phyloP scores from a whole-genome alignment of 64 coral and sea anemone genomes.

The Platygyra sinensis region DNA sequence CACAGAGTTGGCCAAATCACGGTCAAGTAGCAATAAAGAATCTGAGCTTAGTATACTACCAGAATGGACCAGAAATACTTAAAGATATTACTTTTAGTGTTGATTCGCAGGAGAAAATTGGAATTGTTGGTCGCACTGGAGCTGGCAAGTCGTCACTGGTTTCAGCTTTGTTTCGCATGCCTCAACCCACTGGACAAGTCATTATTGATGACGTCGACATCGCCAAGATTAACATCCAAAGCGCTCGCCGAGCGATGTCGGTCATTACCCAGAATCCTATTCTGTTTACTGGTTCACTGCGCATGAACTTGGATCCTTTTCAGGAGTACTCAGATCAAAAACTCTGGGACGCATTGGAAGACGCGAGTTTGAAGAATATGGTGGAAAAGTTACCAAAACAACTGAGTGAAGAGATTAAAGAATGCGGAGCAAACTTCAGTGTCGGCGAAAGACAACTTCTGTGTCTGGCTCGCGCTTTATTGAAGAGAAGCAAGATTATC shows the following conservation, averaged over 20 bases:
- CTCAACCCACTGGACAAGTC: conserved; percentile 53
- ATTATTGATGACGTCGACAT: conserved; percentile 59
- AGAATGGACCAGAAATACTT: conserved; percentile 42
- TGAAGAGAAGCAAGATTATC: conserved; percentile 43
- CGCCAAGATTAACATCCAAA: conserved; percentile 37
- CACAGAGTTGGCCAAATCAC: conserved; percentile 58
- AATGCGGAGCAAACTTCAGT: conserved; percentile 49
- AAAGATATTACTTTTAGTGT: conserved; percentile 64
- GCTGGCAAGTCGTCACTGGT: conserved; percentile 77
- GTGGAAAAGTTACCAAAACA: conserved; percentile 38
- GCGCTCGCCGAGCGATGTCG: conserved; percentile 57
- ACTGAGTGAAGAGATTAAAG: conserved; percentile 32
- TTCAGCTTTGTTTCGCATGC: conserved; percentile 73
- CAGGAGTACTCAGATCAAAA: conserved; percentile 22
- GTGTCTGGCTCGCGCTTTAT: not conserved
- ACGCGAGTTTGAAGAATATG: conserved; percentile 46
- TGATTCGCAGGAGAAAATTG: conserved; percentile 61
- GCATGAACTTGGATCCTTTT: not conserved
- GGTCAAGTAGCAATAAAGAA: conserved; percentile 40
- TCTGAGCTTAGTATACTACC: conserved; percentile 51
- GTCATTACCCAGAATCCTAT: conserved; percentile 77
- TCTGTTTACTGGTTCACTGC: conserved; percentile 58
- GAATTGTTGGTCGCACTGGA: conserved; percentile 69
- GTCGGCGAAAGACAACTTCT: conserved; percentile 64
- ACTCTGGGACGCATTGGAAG: conserved; percentile 65